Base-by-base conservation (phyloP, 2,797 vertebrate genomes). In the Moxostoma hubbsi region DNA sequence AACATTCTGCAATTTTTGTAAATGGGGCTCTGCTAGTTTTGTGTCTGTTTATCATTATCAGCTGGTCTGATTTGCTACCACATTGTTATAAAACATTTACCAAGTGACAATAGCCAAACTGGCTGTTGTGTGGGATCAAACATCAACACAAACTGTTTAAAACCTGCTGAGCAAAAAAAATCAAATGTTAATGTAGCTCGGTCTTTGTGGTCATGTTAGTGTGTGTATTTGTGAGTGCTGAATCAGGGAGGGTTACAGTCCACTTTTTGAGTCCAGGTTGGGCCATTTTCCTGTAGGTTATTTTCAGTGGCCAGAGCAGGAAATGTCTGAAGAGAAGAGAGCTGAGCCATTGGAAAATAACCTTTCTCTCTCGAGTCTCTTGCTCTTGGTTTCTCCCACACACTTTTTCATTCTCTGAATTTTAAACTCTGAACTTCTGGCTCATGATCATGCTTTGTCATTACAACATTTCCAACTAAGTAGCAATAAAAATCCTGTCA, bases 281-380 rank as follows among this genome's bases (percentile, higher is more conserved):
- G 91, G 89, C 89, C 87, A 87, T 92, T 95, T 98, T 97, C 95
- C 96, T 96, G 95, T 94, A 90, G 89, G 95, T 95, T 98, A 96
- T 97, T 97, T 96, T 96, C 93, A 94, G 95, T 88, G 49, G 88
- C 90, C 86, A 72, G 89, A 85, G 92, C 95, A 96, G 95, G 96
- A 98, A 97, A 95, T 94, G 94, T 93, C 91, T 95, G 91, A 93
- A 91, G 82, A 81, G 77, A 51, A 77, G 80, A 82, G 84, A 82
- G 76, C 84, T 73, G 76, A 76, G 67, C 75, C 73, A 76, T 50
- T 85, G 79, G 76, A 89, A 90, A 90, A 90, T 88, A 87, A 72
- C 86, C 85, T 45, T 81, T 84, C 77, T 75, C 46, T 69, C 24
- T 24, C 24, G 24, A 24, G 24, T 24, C 24, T 24, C 24, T 24